Evolutionary conservation across 53 echinoderm and acorn worm genomes (phyloP).

Genomic region (Pentamera pediparva): DNA sequence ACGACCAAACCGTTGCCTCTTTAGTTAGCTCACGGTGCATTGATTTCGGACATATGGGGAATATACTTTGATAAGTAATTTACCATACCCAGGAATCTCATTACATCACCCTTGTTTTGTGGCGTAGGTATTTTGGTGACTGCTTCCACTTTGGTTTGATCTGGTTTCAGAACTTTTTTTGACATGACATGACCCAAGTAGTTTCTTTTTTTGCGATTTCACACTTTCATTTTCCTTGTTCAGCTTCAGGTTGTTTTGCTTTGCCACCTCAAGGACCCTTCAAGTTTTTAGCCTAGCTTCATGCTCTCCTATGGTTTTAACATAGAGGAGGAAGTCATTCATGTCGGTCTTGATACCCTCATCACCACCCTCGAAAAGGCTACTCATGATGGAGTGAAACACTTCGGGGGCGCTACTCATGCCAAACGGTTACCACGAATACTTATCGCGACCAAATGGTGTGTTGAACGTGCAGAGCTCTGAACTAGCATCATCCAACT

Average conservation of each 20-base stretch:
- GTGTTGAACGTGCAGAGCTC: conserved; percentile 55
- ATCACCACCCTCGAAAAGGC: conserved; percentile 49
- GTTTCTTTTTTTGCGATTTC: conserved; percentile 4
- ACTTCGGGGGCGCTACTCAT: conserved; percentile 52
- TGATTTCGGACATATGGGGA: conserved; percentile 35
- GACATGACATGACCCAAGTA: conserved; percentile 8
- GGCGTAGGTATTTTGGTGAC: conserved; percentile 42
- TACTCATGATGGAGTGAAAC: conserved; percentile 48
- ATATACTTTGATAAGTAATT: conserved; percentile 58
- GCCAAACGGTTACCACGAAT: conserved; percentile 32
- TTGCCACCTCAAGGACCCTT: conserved; percentile 33
- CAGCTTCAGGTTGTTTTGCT: conserved; percentile 41
- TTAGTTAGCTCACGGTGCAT: conserved; percentile 29
- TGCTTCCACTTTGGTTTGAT: conserved; percentile 42
- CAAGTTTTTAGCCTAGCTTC: conserved; percentile 36
- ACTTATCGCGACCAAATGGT: conserved; percentile 48
- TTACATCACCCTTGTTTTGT: conserved; percentile 30
- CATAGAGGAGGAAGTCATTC: conserved; percentile 61
- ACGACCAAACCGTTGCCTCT: background rate
- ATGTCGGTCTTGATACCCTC: conserved; percentile 57
- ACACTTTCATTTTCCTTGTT: conserved; percentile 31
- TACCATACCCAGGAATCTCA: conserved; percentile 48
- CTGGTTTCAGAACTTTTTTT: conserved; percentile 41
- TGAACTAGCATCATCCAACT: conserved; percentile 35
- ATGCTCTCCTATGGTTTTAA: conserved; percentile 34